phyloP scores from a whole-genome alignment of 1,140 invertebrate genomes.

The Caenorhabditis tropicalis region DNA sequence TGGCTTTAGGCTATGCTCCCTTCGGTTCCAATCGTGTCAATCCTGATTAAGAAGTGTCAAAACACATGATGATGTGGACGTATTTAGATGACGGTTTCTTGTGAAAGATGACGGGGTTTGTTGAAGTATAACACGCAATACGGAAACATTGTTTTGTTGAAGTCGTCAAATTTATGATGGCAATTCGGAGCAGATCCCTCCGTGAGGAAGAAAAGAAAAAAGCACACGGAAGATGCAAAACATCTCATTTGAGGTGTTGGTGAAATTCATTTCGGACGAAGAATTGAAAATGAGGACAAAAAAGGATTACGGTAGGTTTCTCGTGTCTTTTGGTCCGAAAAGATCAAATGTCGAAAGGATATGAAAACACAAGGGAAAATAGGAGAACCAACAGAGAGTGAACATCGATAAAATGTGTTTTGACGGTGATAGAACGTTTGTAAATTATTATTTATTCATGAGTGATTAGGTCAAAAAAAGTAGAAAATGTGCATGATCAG shows the following conservation, averaged over 20 bases:
- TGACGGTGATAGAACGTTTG: too few species aligned
- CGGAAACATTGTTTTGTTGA: background rate
- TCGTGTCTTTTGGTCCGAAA: too few species aligned
- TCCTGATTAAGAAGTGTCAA: conserved; percentile 29
- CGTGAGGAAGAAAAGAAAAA: background rate
- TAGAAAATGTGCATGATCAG: too few species aligned
- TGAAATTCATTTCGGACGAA: background rate
- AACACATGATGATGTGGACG: background rate
- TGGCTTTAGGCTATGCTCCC: background rate
- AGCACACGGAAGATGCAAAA: conserved; percentile 32
- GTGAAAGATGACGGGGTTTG: background rate
- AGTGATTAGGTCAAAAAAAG: too few species aligned
- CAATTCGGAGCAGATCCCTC: background rate
- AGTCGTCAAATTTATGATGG: background rate
- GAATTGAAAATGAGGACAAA: background rate
- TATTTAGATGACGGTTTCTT: background rate
- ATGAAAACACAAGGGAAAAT: too few species aligned
- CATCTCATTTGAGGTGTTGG: background rate
- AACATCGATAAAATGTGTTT: too few species aligned
- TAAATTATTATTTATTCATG: too few species aligned
- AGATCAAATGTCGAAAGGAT: too few species aligned
- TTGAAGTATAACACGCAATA: background rate
- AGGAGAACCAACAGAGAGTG: too few species aligned
- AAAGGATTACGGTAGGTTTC: too few species aligned
- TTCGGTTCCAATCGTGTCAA: conserved; percentile 24